Conservation (phyloP, 2,888 invertebrate species). For the Cephus rjabovi region DNA sequence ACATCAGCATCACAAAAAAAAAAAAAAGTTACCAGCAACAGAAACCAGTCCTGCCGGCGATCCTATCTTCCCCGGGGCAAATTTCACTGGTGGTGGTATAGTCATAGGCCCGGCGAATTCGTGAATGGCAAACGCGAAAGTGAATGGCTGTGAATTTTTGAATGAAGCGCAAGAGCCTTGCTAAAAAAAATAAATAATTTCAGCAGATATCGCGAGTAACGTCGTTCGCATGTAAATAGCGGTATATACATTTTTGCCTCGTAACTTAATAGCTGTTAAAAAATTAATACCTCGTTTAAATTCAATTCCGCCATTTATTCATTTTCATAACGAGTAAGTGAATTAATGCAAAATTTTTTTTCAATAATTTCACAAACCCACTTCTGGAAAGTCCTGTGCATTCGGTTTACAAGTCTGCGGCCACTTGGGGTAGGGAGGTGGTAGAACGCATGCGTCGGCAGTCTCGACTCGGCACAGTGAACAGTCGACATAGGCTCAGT, state of each 20-base stretch:
- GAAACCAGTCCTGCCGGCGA: constrained; percentile 41
- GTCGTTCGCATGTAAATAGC: not conserved
- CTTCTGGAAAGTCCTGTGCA: not conserved
- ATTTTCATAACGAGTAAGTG: not conserved
- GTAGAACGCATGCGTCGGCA: not conserved
- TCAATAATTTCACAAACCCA: not conserved
- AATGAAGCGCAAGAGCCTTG: constrained; percentile 4
- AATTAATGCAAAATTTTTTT: not conserved
- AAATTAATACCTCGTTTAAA: not conserved
- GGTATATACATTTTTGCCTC: not conserved
- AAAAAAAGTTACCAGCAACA: not conserved
- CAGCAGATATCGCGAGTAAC: not conserved
- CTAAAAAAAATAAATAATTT: not conserved
- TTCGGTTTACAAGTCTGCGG: not conserved
- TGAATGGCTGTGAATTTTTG: constrained; percentile 41
- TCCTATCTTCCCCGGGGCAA: constrained; percentile 36
- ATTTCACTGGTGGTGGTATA: constrained; percentile 21
- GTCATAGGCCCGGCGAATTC: constrained; percentile 30
- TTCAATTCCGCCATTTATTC: not conserved
- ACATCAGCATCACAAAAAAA: not conserved
- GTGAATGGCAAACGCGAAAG: constrained; percentile 52
- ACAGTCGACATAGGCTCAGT: constrained; percentile 60
- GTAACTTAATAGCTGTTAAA: not conserved
- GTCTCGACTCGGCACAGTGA: not conserved
- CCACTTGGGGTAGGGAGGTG: not conserved